Evolutionary conservation across 2,113 vertebrate species (phyloP), one percentile per base, ranked within the genome.

Genomic region (Ochotona curzoniae): DNA sequence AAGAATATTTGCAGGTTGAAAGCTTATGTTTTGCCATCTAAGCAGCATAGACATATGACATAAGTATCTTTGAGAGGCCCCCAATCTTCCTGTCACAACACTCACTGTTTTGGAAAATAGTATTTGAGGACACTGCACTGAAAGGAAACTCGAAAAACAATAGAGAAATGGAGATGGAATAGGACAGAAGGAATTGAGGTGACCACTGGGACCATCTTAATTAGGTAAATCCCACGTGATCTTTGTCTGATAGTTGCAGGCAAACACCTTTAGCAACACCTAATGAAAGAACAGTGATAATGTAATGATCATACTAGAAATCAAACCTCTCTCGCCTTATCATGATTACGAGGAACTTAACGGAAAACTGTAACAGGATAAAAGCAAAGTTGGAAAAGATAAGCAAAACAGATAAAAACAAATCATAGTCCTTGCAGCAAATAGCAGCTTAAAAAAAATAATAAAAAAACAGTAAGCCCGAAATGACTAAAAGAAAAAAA

Each of bases 381-480:
- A 80, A 84, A 93, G 8, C 80, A 26, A 10, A 23, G 63, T 18
- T 51, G 25, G 25, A 78, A 63, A 63, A 57, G 44, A 73, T 73
- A 51, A 7, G 23, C 69, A 60, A 71, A 78, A 18, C 28, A 49
- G 76, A n/a, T 44, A 26, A 54, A 83, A 89, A 49, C 12, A 49
- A 81, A 57, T 18, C 38, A 32, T 32, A 44, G 17, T 75, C 2
- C 20, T 44, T 17, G 26, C 11, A 71, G 54, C 49, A 78, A 89
- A 93, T 60, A 21, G 51, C 6, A 89, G 11, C 60, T 74, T 80
- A 15, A 61, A 88, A 80, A 28, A 66, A n/a, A 64, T 71, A 25
- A 83, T 92, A 93, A 20, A 23, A 51, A 94, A 47, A 79, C 69
- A n/a, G 73, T 94, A 94, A 75, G 20, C 6, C 44, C 75, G 75